Evolutionary conservation across 2,113 vertebrate species (phyloP).

Genomic region (Chaetops frenatus): DNA sequence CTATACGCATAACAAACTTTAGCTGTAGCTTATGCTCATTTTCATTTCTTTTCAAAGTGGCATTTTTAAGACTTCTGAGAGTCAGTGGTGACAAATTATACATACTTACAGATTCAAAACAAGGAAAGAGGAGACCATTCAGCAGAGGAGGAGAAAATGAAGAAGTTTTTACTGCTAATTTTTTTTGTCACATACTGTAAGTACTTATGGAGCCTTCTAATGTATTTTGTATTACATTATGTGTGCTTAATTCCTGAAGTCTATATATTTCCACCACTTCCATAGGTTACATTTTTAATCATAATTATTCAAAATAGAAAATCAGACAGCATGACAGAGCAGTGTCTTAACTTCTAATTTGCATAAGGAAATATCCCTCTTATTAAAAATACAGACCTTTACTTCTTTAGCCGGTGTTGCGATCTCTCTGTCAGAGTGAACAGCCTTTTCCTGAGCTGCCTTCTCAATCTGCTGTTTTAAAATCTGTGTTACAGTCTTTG

Average conservation of each 20-base stretch:
- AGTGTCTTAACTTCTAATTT: neutral
- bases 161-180: neutral
- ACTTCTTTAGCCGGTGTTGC: constrained; percentile 76
- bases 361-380: neutral
- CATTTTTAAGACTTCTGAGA: neutral
- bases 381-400: constrained; percentile 75
- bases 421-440: constrained; percentile 47
- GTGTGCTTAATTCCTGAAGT: neutral
- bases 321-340: neutral
- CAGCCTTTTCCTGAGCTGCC: constrained; percentile 76
- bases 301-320: neutral
- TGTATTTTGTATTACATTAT: neutral
- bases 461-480: constrained; percentile 90
- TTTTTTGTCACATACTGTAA: neutral
- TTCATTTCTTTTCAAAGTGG: neutral
- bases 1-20: neutral
- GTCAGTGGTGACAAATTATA: neutral
- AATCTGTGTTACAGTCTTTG: constrained; percentile 85
- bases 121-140: neutral
- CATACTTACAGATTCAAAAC: neutral
- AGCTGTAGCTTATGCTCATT: neutral
- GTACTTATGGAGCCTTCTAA: neutral
- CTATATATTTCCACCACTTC: neutral
- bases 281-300: neutral
- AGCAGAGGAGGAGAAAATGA: neutral